Evolutionary conservation across 2,797 vertebrate genomes (phyloP).

Genomic region (Catamblyrhynchus diadema): DNA sequence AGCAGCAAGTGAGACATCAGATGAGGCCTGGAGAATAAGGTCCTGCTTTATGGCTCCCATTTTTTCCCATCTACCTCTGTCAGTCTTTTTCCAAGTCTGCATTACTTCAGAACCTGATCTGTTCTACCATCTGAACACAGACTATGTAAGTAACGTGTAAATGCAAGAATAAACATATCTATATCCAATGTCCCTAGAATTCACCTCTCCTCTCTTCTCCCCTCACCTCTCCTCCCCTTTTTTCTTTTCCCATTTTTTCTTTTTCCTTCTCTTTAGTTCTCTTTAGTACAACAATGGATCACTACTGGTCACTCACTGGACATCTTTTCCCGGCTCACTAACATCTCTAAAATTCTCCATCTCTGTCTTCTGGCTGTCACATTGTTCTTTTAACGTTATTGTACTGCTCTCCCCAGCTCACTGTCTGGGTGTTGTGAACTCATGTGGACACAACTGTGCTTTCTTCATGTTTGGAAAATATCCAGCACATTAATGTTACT

Average conservation of each 20-base stretch:
- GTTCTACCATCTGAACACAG: not conserved
- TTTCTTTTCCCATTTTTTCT: not conserved
- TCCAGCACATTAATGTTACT: not conserved
- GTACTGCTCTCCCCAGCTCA: not conserved
- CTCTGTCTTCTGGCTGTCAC: not conserved
- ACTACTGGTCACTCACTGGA: not conserved
- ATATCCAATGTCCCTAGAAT: not conserved
- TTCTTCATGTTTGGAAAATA: not conserved
- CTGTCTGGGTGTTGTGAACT: not conserved
- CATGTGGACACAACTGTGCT: not conserved
- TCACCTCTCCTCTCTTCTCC: not conserved
- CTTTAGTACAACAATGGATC: not conserved
- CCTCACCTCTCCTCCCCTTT: not conserved
- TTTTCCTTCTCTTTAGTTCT: not conserved
- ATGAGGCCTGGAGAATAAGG: not conserved
- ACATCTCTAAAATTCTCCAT: not conserved
- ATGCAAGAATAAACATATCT: not conserved
- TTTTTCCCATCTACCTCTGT: not conserved
- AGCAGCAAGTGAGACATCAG: conserved; percentile 18
- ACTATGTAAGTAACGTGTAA: not conserved
- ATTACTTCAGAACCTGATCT: not conserved
- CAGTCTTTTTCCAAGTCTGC: not conserved
- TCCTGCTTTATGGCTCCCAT: not conserved
- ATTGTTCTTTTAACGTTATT: not conserved
- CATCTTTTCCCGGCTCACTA: not conserved